Percentiles rank a stretch among this genome's conserved stretches.
These are phyloP conservation scores for Cylindroiulus punctatus DNA, from an alignment of 2,888 invertebrate species.

Conservation along the genomic window DNA sequence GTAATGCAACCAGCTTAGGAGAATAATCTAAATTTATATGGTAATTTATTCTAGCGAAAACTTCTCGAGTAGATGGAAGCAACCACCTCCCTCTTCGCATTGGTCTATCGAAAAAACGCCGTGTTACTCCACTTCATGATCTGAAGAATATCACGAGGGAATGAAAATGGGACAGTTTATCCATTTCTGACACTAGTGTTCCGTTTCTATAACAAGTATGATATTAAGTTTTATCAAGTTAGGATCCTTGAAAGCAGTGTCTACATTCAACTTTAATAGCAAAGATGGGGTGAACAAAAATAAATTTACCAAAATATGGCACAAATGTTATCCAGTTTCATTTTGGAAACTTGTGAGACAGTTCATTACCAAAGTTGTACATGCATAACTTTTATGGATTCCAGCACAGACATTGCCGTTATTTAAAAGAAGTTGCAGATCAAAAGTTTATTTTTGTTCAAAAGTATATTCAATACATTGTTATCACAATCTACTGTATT, in stretches of 20 bases:
- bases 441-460: too few species aligned
- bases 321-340: background rate
- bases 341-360: too few species aligned
- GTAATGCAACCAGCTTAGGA: background rate
- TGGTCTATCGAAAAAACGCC: conserved; percentile 34
- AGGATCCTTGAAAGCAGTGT: background rate
- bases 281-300: too few species aligned
- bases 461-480: too few species aligned
- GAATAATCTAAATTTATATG: background rate
- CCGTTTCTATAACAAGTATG: background rate
- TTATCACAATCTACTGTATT: too few species aligned
- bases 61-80: background rate
- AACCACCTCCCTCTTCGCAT: background rate
- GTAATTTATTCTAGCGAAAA: background rate
- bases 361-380: too few species aligned
- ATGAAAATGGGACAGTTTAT: background rate
- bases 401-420: too few species aligned
- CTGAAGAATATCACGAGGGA: background rate
- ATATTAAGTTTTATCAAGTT: background rate
- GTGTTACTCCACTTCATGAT: background rate
- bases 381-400: too few species aligned
- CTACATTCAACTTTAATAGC: too few species aligned
- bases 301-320: background rate
- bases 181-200: background rate
- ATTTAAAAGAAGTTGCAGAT: too few species aligned